These are phyloP conservation scores for Dreissena rostriformis DNA, from an alignment of 1,140 invertebrate genomes.

Conservation along the genomic window DNA sequence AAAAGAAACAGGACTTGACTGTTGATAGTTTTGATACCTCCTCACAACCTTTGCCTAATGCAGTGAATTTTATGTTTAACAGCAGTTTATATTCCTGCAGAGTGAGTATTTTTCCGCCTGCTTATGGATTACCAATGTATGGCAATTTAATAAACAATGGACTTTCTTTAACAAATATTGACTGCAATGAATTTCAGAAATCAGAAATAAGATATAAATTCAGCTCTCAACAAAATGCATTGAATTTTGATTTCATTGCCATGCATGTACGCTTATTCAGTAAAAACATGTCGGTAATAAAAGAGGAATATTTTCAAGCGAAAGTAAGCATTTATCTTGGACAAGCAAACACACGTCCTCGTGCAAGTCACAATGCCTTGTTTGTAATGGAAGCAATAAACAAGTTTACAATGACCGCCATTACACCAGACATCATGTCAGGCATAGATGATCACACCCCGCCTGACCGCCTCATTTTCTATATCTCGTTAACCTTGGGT, in stretches of 20 bases:
- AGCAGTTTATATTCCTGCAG: constrained; percentile 71
- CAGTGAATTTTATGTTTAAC: constrained; percentile 76
- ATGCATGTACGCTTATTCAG: constrained; percentile 78
- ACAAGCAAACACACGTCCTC: constrained; percentile 76
- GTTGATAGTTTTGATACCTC: constrained; percentile 75
- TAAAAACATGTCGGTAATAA: constrained; percentile 68
- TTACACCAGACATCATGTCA: constrained; percentile 78
- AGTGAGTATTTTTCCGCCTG: constrained; percentile 72
- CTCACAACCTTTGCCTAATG: constrained; percentile 66
- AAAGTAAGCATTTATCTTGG: constrained; percentile 77
- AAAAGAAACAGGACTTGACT: constrained; percentile 75
- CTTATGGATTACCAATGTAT: constrained; percentile 77
- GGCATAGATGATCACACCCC: constrained; percentile 80
- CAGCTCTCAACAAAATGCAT: constrained; percentile 68
- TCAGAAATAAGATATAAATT: constrained; percentile 79
- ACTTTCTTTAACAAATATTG: constrained; percentile 66
- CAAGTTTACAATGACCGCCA: constrained; percentile 82
- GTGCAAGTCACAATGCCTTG: constrained; percentile 69
- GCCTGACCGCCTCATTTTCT: constrained; percentile 79
- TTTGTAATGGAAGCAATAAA: constrained; percentile 79
- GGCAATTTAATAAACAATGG: constrained; percentile 76
- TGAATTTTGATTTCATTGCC: constrained; percentile 79
- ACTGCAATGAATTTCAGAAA: constrained; percentile 79
- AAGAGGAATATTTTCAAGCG: constrained; percentile 81
- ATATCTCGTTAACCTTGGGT: constrained; percentile 79